A percentile compares a stretch with the other conserved stretches of the same genome.
Evolutionary conservation across 2,113 vertebrate genomes (phyloP).

Genomic region (human (Homo sapiens)): GRCh38 chr1:82766501-82767000

Average conservation of each 20-base stretch:
- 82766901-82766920: not conserved
- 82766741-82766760: not conserved
- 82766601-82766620: not conserved
- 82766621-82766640: not conserved
- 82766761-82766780: not conserved
- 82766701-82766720: not conserved
- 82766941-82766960: not conserved
- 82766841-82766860: not conserved
- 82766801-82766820: not conserved
- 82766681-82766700: not conserved
- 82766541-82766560: not conserved
- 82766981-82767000: not conserved
- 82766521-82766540: not conserved
- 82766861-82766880: not conserved
- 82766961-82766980: accelerated
- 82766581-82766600: not conserved
- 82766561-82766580: no score
- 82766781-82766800: not conserved
- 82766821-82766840: not conserved
- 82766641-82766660: not conserved
- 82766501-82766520: not conserved
- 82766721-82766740: not conserved
- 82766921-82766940: not conserved
- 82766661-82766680: not conserved
- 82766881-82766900: not conserved